phyloP scores from a whole-genome alignment of 2,888 invertebrate genomes.

The Cheilosia grossa region DNA sequence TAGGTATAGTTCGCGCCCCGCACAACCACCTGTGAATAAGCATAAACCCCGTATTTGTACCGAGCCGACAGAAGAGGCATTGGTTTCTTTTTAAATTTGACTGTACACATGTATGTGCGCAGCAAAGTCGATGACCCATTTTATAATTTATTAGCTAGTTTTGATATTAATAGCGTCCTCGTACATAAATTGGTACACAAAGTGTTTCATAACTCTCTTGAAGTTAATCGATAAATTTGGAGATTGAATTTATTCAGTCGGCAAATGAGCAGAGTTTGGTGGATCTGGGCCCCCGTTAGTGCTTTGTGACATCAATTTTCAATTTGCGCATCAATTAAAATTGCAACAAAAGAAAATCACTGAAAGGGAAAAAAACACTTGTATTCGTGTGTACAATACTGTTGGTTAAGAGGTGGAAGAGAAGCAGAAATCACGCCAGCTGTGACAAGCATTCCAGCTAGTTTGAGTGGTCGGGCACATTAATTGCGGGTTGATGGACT shows the following conservation, averaged over 20 bases:
- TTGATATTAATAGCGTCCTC: conserved; percentile 34
- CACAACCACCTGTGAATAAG: conserved; percentile 56
- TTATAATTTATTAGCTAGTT: conserved; percentile 43
- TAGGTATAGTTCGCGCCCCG: conserved; percentile 17
- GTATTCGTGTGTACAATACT: conserved; percentile 22
- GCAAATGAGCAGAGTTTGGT: conserved; percentile 17
- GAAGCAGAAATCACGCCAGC: conserved; percentile 31
- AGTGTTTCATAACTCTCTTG: not conserved
- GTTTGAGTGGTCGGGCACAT: conserved; percentile 33
- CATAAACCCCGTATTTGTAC: conserved; percentile 7
- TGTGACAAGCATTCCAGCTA: conserved; percentile 40
- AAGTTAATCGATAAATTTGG: conserved; percentile 26
- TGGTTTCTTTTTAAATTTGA: conserved; percentile 14
- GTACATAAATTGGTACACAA: not conserved
- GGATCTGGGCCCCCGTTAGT: not conserved
- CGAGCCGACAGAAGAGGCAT: conserved; percentile 13
- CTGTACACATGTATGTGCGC: conserved; percentile 1
- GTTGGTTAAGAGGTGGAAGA: conserved; percentile 28
- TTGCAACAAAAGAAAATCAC: conserved; percentile 54
- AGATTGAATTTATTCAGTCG: conserved; percentile 47
- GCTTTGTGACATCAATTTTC: conserved; percentile 21
- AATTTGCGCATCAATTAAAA: conserved; percentile 59
- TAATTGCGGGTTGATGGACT: conserved; percentile 44
- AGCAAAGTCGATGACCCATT: conserved; percentile 53
- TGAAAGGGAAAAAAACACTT: conserved; percentile 46